Conservation (phyloP, 2,888 invertebrate genomes). For the Agrotis ipsilon region DNA sequence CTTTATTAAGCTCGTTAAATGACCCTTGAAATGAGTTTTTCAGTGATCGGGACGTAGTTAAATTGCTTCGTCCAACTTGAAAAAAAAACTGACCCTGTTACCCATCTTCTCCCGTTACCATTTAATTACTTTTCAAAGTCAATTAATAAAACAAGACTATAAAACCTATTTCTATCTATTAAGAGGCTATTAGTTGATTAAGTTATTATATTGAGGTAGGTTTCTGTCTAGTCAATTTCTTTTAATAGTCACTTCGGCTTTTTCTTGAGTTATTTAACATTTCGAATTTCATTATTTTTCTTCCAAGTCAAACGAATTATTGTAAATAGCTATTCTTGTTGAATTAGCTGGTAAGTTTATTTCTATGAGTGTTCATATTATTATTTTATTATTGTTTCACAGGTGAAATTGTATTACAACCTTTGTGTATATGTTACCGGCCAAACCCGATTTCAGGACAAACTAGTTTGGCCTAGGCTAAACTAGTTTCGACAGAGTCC, state of each 20-base stretch:
- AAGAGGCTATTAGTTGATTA: not conserved
- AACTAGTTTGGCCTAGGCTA: too few relatives aligned
- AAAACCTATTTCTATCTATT: not conserved
- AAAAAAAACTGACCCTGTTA: constrained; percentile 21
- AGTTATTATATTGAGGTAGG: not conserved
- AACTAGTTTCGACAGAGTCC: too few relatives aligned
- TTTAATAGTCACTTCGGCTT: not conserved
- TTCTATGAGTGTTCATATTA: not conserved
- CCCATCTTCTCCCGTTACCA: constrained; percentile 15
- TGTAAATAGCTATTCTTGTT: not conserved
- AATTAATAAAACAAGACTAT: constrained; percentile 26
- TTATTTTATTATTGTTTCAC: constrained; percentile 3
- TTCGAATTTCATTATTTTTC: not conserved
- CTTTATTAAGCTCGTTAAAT: constrained; percentile 30
- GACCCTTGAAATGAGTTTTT: constrained; percentile 52
- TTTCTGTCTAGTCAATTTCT: not conserved
- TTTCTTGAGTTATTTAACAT: constrained; percentile 7
- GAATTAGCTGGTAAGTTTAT: constrained; percentile 3
- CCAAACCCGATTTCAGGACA: too few relatives aligned
- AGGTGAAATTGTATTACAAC: too few relatives aligned
- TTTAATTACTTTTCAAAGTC: constrained; percentile 22
- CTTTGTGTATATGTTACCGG: not conserved
- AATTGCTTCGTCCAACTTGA: constrained; percentile 22
- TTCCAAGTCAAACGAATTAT: not conserved
- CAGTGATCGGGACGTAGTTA: constrained; percentile 38